phyloP scores from a whole-genome alignment of 2,888 invertebrate species.

The Dynastes tityus region DNA sequence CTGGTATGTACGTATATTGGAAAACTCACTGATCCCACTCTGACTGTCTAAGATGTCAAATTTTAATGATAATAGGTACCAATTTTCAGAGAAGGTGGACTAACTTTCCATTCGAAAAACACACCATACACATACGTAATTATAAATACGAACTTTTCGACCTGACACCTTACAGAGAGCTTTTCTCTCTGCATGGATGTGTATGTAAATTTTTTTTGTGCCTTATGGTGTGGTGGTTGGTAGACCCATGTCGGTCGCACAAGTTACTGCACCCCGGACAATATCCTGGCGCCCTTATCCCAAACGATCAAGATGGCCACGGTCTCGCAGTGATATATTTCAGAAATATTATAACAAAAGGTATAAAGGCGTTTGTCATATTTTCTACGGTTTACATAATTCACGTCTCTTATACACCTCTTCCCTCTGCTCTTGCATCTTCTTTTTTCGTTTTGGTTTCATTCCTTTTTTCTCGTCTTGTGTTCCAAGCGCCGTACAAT shows the following conservation, averaged over 20 bases:
- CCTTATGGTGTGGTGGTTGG: background rate
- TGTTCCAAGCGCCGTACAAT: slow-evolving; percentile 56
- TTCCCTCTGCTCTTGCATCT: slow-evolving; percentile 1
- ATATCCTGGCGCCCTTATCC: slow-evolving; percentile 65
- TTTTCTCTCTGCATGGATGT: background rate
- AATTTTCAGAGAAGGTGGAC: slow-evolving; percentile 63
- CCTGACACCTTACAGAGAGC: slow-evolving; percentile 47
- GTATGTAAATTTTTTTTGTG: too few species aligned
- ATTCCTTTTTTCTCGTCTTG: slow-evolving; percentile 54
- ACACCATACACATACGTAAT: slow-evolving; percentile 46
- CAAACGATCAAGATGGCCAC: slow-evolving; percentile 57
- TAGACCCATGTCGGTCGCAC: background rate
- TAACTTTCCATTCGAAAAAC: slow-evolving; percentile 53
- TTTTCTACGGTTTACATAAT: slow-evolving; percentile 70
- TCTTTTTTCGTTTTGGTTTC: slow-evolving; percentile 53
- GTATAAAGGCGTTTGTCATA: slow-evolving; percentile 68
- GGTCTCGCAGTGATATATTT: slow-evolving; percentile 63
- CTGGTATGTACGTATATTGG: too few species aligned
- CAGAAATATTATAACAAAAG: slow-evolving; percentile 68
- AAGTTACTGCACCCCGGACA: slow-evolving; percentile 17
- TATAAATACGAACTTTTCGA: slow-evolving; percentile 38
- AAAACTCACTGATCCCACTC: slow-evolving; percentile 56
- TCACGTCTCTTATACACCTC: slow-evolving; percentile 60
- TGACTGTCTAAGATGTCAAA: slow-evolving; percentile 63
- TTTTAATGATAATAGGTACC: slow-evolving; percentile 66